These are phyloP conservation scores for Drosophila ambigua DNA, from an alignment of 1,140 invertebrate genomes.

Conservation along the genomic window DNA sequence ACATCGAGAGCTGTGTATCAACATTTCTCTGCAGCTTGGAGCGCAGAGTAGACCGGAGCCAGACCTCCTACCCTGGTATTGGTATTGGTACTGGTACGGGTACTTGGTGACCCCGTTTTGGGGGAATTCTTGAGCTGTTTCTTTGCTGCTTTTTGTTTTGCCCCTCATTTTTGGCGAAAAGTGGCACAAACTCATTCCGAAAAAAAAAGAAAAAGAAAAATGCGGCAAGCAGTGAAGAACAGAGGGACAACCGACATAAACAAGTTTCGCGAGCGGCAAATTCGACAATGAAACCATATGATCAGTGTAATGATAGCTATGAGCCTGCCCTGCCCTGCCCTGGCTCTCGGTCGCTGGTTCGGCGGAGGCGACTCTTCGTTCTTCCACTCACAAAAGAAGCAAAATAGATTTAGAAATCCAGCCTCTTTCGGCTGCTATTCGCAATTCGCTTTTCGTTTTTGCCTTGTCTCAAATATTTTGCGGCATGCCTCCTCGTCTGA, in stretches of 20 bases:
- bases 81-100: constrained; percentile 17
- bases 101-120: constrained; percentile 71
- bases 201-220: constrained; percentile 29
- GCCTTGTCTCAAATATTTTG: constrained; percentile 43
- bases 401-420: no score
- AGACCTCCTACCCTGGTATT: constrained; percentile 34
- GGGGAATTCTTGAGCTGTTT: constrained; percentile 68
- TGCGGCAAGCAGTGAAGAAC: constrained; percentile 2
- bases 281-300: constrained; percentile 81
- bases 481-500: constrained; percentile 41
- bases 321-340: constrained; percentile 22
- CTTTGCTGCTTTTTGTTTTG: constrained; percentile 20
- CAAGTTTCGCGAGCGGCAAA: constrained; percentile 71
- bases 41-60: constrained; percentile 1
- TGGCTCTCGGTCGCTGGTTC: constrained; percentile 1
- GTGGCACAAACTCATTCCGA: constrained; percentile 78
- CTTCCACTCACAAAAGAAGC: no score
- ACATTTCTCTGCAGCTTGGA: constrained; percentile 31
- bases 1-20: constrained; percentile 26
- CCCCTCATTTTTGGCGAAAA: constrained; percentile 56
- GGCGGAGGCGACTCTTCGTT: not conserved
- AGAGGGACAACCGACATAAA: constrained; percentile 48
- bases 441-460: no score
- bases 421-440: no score
- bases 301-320: constrained; percentile 79